Base-by-base conservation (phyloP, 2,113 vertebrate species). In the Chionodraco myersi region DNA sequence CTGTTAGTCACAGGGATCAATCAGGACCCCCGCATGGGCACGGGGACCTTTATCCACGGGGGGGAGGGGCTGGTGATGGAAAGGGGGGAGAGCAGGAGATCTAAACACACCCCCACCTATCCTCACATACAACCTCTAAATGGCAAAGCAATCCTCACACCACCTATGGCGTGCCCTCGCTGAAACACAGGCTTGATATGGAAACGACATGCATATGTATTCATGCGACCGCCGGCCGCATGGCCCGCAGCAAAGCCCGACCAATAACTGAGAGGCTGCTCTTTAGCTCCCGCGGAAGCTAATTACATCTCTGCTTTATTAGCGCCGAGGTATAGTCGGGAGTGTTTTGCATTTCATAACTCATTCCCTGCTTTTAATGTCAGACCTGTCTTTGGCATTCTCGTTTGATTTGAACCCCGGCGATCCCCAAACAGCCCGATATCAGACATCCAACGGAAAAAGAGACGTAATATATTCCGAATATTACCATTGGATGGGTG, bases 161-260 rank as follows among this genome's bases (percentile, higher is more conserved):
- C 91, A 90, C 89, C 90, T 70, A 86, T 86, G 90, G 92, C 83
- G 62, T 89, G 81, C 88, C 92, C 87, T 86, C 56, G 34, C 59
- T 83, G 72, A 86, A 83, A 84, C 87, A 79, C 85, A 66, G 76
- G 82, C 90, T 91, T 78, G 91, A 92, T 92, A 91, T 94, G 90
- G 88, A 93, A 92, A 92, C 79, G 69, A 79, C 88, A 92, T 92
- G 92, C 89, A 93, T 92, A 94, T 92, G 87, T 89, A 94, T 93
- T 88, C 85, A 88, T 80, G 89, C 86, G 83, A 79, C 93, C 70
- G 72, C 75, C 36, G 86, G 93, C 89, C 75, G 23, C 18, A 10
- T 86, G 82, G 84, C 92, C 93, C 53, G 51, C 16, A 84, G 93
- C 88, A 77, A 82, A 86, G 60, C 87, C 88, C 62, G 84, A 86